These are phyloP conservation scores for Dromas ardeola DNA, from an alignment of 2,113 vertebrate genomes.

Conservation along the genomic window DNA sequence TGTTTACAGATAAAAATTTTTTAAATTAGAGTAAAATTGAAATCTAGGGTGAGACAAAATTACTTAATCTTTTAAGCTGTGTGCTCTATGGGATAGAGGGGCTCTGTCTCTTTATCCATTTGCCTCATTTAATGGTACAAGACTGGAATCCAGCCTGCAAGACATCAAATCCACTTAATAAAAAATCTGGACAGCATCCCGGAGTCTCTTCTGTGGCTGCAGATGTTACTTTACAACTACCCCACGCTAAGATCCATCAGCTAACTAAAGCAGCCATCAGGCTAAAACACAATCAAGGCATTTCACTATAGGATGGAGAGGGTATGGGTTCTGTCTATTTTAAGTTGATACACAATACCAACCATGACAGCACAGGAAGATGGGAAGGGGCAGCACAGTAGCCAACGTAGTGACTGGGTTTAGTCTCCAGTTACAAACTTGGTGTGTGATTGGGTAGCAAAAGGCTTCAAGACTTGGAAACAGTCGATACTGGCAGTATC, in stretches of 20 bases:
- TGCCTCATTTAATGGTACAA: conserved; percentile 21
- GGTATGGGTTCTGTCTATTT: not conserved
- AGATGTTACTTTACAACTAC: not conserved
- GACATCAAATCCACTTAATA: conserved; percentile 32
- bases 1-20: not conserved
- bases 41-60: conserved; percentile 28
- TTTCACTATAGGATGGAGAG: not conserved
- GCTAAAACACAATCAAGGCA: not conserved
- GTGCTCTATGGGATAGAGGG: not conserved
- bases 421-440: not conserved
- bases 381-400: not conserved
- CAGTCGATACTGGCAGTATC: rapidly evolving
- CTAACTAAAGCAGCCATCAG: not conserved
- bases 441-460: not conserved
- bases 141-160: conserved; percentile 39
- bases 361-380: not conserved
- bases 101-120: conserved; percentile 21
- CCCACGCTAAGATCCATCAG: not conserved
- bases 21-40: conserved; percentile 30
- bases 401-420: not conserved
- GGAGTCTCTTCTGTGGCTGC: not conserved
- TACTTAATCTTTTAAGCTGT: conserved; percentile 51
- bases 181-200: conserved; percentile 28
- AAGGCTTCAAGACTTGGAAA: not conserved
- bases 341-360: not conserved